Percentiles rank a stretch among this genome's conserved stretches.
These are phyloP conservation scores for Calameuta filiformis DNA, from an alignment of 2,888 invertebrate genomes.

Conservation along the genomic window DNA sequence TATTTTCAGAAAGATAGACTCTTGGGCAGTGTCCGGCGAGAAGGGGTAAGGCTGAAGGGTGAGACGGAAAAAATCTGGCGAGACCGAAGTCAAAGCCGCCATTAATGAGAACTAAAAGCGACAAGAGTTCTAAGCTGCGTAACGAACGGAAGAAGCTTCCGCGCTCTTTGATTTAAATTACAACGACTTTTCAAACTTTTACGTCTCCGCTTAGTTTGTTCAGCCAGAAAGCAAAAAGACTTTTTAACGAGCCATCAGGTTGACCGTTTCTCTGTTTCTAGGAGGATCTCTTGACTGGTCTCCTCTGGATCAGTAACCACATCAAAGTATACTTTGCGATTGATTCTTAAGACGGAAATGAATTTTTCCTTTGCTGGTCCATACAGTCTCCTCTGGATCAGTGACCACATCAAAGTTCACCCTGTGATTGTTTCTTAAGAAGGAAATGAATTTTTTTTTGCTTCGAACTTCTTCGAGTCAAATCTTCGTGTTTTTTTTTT, in stretches of 20 bases:
- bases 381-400: not conserved
- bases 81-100: constrained; percentile 56
- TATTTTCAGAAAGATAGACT: not conserved
- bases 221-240: not conserved
- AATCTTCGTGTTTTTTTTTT: not conserved
- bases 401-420: not conserved
- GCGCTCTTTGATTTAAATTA: constrained; percentile 52
- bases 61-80: constrained; percentile 37
- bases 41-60: not conserved
- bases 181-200: constrained; percentile 1
- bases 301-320: not conserved
- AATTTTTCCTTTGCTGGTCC: not conserved
- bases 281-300: not conserved
- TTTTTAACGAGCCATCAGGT: not conserved
- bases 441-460: not conserved
- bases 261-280: not conserved
- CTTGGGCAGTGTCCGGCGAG: not conserved
- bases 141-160: constrained; percentile 58
- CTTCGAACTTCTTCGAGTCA: not conserved
- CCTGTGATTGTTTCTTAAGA: not conserved
- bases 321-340: not conserved
- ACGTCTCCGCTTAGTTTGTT: not conserved
- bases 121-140: constrained; percentile 30
- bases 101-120: constrained; percentile 54
- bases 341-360: not conserved